Base-by-base conservation (phyloP, 2,797 vertebrate species). In the Onychomys arenicola region DNA sequence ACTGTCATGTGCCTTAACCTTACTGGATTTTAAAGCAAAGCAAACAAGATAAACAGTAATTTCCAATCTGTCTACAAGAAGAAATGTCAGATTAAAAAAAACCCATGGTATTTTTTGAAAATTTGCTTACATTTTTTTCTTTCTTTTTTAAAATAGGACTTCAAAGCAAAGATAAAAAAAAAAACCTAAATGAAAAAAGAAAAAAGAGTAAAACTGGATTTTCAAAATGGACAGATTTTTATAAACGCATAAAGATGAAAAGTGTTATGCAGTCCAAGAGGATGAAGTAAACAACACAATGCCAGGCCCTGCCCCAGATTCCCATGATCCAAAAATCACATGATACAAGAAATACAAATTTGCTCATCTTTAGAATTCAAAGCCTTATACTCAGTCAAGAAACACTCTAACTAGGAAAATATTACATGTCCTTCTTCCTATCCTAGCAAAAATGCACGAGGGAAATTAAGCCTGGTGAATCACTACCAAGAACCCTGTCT, bases 11-110 rank as follows among this genome's bases (percentile, higher is more conserved):
- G 77, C 27, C 13, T 83, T 71, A 92, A 63, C n/a, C 43, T 69
- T 40, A 81, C 34, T 63, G 71, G 76, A 92, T 84, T 96, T 52
- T 84, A 95, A 92, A 95, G 43, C 55, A 96, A 95, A 94, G 27
- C 19, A 89, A 94, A 76, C 59, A 92, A 43, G 10, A 89, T 43
- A 94, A 95, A 88, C 1, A 32, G 89, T 55, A 21, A 19, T 91
- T 93, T 96, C 34, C 46, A 57, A 88, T 46, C 55, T 71, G 43
- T 17, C 91, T 77, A 37, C 0, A 78, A 93, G 81, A 29, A 93
- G 29, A 94, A 91, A 71, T 65, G 17, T 29, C 46, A 73, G 83
- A 46, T 84, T 63, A 96, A 73, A 17, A 57, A 86, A 92, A 46
- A 32, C n/a, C n/a, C 57, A 8, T 0, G 76, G 10, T 25, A 67